Conservation (phyloP, 2,888 invertebrate genomes). For the Caenorhabditis sp. region DNA sequence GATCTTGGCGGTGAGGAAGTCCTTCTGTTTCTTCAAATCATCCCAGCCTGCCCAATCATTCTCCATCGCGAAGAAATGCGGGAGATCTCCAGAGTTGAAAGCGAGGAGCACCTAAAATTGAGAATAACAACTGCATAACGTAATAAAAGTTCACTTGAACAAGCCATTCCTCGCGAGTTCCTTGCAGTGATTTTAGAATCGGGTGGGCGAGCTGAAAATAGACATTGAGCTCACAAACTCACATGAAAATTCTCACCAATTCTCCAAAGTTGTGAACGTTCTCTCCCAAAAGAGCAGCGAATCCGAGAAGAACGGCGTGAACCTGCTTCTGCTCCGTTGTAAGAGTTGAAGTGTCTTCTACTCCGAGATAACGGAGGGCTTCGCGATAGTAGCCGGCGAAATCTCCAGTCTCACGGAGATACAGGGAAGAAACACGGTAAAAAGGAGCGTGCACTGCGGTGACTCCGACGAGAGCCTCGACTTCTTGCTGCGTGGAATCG, state of each 20-base stretch:
- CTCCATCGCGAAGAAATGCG: slow-evolving; percentile 82
- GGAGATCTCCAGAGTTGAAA: slow-evolving; percentile 87
- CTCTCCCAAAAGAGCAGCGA: slow-evolving; percentile 94
- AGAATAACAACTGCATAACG: too few species aligned
- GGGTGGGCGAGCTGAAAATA: slow-evolving; percentile 91
- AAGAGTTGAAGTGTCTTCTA: slow-evolving; percentile 72
- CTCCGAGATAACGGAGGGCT: slow-evolving; percentile 87
- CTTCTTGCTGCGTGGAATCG: slow-evolving; percentile 69
- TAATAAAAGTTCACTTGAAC: slow-evolving; percentile 83
- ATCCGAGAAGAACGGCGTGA: slow-evolving; percentile 89
- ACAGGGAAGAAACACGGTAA: slow-evolving; percentile 75
- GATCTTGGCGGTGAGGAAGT: slow-evolving; percentile 86
- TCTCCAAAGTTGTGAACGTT: slow-evolving; percentile 98
- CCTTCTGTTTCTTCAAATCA: slow-evolving; percentile 72
- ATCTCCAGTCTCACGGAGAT: slow-evolving; percentile 83
- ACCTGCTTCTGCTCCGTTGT: slow-evolving; percentile 66
- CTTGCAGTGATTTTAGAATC: slow-evolving; percentile 88
- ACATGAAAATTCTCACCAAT: slow-evolving; percentile 83
- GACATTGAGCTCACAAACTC: too few species aligned
- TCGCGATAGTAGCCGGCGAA: slow-evolving; percentile 96
- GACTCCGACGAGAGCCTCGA: slow-evolving; percentile 70
- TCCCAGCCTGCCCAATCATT: slow-evolving; percentile 81
- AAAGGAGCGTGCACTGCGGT: slow-evolving; percentile 77
- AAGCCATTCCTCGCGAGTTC: slow-evolving; percentile 89
- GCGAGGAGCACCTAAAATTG: slow-evolving; percentile 83